Evolutionary conservation across 2,888 invertebrate species (phyloP), one percentile per base, ranked within the genome.

Genomic region (Nebria salina): DNA sequence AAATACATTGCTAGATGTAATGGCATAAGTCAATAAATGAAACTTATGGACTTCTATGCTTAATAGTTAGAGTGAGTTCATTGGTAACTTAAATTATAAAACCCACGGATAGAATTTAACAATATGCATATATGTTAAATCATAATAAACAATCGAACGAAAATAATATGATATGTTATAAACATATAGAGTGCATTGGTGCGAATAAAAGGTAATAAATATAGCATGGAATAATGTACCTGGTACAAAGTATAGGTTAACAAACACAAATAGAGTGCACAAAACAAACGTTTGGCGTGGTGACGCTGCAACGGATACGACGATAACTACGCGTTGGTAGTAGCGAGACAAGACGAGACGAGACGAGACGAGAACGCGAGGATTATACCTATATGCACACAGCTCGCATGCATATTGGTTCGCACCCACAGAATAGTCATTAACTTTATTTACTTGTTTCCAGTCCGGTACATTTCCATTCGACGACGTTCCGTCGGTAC

Each of bases 391-490:
- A 54, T 54, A 54, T 54, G 54, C 54, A 54, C 54, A 54, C 54
- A 54, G 54, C 54, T 11, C 54, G 54, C 54, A 3, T 54, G 13
- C 54, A 54, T 54, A 54, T 54, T 54, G 54, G 54, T 54, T 70
- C 34, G 70, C 70, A 70, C 25, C 70, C 34, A 70, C 70, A 15
- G 43, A 73, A 73, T 15, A n/a, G 64, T 75, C 75, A 75, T 75
- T 75, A 75, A 64, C 64, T 75, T 75, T 75, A 75, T 75, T 75
- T 75, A 75, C 75, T 64, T 75, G 64, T 75, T 75, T 54, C 64
- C 34, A 66, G 73, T 78, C 42, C 78, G 34, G 78, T 78, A 78
- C 78, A 78, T 78, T 78, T 78, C 78, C 78, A 78, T 73, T 78
- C 73, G 54, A 42, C 76, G 76, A 26, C 65, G 65, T 65, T 76